Conservation (phyloP, 2,888 invertebrate species). For the Hydropsyche betteni region DNA sequence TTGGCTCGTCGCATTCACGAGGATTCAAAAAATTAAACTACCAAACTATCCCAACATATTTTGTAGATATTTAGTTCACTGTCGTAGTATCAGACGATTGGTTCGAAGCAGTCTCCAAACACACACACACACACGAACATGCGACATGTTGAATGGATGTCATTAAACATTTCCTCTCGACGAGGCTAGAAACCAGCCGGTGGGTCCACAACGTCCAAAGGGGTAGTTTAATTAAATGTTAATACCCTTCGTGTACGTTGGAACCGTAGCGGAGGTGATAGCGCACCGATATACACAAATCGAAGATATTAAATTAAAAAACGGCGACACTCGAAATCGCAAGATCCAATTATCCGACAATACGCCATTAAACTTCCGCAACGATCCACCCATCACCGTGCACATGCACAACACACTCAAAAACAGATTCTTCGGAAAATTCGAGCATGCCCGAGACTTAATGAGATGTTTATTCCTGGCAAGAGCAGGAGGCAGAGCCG, state of each 20-base stretch:
- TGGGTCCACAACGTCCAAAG: slow-evolving; percentile 2
- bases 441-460: slow-evolving; percentile 20
- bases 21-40: no score
- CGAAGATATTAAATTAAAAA: slow-evolving; percentile 16
- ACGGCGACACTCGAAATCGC: not conserved
- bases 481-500: slow-evolving; percentile 17
- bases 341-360: no score
- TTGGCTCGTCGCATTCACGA: not conserved
- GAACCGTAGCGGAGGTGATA: slow-evolving; percentile 6
- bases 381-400: no score
- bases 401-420: no score
- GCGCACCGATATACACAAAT: no score
- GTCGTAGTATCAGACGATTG: not conserved
- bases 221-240: slow-evolving; percentile 44
- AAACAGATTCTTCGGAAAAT: slow-evolving; percentile 2
- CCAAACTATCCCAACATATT: not conserved
- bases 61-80: not conserved
- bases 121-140: slow-evolving; percentile 25
- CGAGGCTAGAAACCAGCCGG: slow-evolving; percentile 34
- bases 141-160: slow-evolving; percentile 39
- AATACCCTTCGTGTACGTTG: slow-evolving; percentile 46
- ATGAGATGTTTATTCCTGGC: slow-evolving; percentile 30
- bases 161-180: slow-evolving; percentile 44
- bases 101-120: not conserved
- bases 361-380: no score